Percentiles rank a stretch among this genome's conserved stretches.
Conservation (phyloP, 2,888 invertebrate genomes). For the Metacarcinus magister region DNA sequence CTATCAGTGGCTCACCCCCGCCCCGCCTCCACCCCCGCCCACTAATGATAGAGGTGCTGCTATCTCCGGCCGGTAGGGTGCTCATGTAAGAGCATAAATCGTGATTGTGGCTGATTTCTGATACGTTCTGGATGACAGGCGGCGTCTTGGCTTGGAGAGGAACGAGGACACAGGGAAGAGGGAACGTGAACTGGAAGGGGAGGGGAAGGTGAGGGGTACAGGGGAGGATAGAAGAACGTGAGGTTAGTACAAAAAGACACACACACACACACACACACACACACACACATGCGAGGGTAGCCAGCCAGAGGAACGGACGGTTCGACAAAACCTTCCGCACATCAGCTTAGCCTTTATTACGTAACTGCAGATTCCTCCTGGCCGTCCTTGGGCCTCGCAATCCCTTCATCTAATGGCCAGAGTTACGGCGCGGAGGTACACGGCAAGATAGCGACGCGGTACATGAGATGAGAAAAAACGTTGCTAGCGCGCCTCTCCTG, state of each 20-base stretch:
- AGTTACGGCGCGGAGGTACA: slow-evolving; percentile 8
- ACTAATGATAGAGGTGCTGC: slow-evolving; percentile 58
- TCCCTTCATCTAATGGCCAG: not conserved
- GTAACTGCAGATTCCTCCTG: not conserved
- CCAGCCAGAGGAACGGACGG: not conserved
- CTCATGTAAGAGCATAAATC: slow-evolving; percentile 34
- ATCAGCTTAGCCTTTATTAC: slow-evolving; percentile 37
- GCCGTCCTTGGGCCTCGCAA: slow-evolving; percentile 12
- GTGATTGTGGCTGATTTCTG: slow-evolving; percentile 44
- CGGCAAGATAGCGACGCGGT: slow-evolving; percentile 2
- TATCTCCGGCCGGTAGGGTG: slow-evolving; percentile 54
- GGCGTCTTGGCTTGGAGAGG: not conserved
- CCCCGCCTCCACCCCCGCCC: not conserved
- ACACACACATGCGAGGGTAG: not conserved
- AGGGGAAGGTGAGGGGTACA: not conserved
- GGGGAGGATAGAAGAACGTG: not conserved
- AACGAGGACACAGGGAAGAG: not conserved
- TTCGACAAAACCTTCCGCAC: not conserved
- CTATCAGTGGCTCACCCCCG: not conserved
- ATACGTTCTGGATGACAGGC: slow-evolving; percentile 54
- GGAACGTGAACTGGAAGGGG: not conserved
- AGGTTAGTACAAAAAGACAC: slow-evolving; percentile 3
- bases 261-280: slow-evolving; percentile 61
- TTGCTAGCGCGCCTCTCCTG: not conserved
- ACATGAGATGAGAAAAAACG: not conserved